Conservation (phyloP, 1,140 invertebrate genomes). For the Littorina saxatilis region DNA sequence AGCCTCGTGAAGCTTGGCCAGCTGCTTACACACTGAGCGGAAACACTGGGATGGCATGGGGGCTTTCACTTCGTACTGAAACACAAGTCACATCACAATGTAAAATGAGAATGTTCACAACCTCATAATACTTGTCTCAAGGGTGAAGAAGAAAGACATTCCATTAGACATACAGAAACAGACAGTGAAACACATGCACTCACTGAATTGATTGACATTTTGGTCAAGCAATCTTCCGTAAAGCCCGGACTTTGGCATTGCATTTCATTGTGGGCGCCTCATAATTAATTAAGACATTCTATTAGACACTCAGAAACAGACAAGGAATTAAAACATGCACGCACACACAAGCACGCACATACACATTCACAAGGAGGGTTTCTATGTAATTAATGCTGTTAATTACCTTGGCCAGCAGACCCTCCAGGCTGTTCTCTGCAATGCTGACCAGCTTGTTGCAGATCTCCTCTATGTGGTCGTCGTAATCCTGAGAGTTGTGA, state of each 20-base stretch:
- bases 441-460: constrained; percentile 93
- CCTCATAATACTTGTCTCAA: neutral
- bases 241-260: too few relatives aligned
- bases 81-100: constrained; percentile 36
- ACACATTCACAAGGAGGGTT: too few relatives aligned
- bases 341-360: too few relatives aligned
- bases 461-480: constrained; percentile 93
- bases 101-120: too few relatives aligned
- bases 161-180: neutral
- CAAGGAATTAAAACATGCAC: too few relatives aligned
- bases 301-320: too few relatives aligned
- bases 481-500: constrained; percentile 89
- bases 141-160: neutral
- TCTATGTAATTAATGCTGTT: too few relatives aligned
- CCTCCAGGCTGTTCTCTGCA: constrained; percentile 86
- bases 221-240: too few relatives aligned
- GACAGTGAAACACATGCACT: too few relatives aligned
- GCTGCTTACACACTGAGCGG: constrained; percentile 92
- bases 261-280: too few relatives aligned
- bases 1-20: constrained; percentile 95
- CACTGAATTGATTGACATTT: too few relatives aligned
- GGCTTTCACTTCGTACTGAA: constrained; percentile 83
- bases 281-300: too few relatives aligned
- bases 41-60: constrained; percentile 96
- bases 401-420: constrained; percentile 67